Percentiles rank a stretch among this genome's conserved stretches.
Evolutionary conservation across 2,113 vertebrate species (phyloP).

Genomic region (Boulengeromyrus knoepffleri): DNA sequence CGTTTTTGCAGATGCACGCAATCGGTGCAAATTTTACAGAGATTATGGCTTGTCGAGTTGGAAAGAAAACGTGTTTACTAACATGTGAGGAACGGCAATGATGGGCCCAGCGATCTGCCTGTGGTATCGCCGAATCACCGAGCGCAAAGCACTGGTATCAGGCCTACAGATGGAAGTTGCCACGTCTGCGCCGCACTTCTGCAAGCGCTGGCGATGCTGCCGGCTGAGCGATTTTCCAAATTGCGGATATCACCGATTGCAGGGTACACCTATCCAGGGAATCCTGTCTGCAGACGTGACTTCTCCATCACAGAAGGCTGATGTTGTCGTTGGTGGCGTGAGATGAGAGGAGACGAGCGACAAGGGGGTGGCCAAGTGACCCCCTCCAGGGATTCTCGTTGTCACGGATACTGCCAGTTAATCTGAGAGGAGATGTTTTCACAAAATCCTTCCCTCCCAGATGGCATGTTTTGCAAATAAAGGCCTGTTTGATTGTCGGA

Average conservation of each 20-base stretch:
- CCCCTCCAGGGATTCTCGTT: not conserved
- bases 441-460: not conserved
- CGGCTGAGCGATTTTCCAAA: not conserved
- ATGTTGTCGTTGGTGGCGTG: not conserved
- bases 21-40: not conserved
- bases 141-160: not conserved
- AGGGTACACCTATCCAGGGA: not conserved
- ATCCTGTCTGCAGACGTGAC: not conserved
- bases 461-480: constrained; percentile 2
- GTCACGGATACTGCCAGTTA: not conserved
- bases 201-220: not conserved
- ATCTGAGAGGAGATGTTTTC: constrained; percentile 1
- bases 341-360: not conserved
- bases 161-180: not conserved
- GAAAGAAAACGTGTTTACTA: not conserved
- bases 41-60: not conserved
- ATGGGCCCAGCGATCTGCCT: not conserved
- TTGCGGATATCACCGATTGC: not conserved
- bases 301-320: not conserved
- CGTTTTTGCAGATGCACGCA: not conserved
- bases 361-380: not conserved
- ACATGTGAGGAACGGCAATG: not conserved
- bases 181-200: not conserved
- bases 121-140: not conserved
- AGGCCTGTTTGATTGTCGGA: not conserved